Conservation (phyloP, 2,888 invertebrate genomes). For the Athalia rosae region DNA sequence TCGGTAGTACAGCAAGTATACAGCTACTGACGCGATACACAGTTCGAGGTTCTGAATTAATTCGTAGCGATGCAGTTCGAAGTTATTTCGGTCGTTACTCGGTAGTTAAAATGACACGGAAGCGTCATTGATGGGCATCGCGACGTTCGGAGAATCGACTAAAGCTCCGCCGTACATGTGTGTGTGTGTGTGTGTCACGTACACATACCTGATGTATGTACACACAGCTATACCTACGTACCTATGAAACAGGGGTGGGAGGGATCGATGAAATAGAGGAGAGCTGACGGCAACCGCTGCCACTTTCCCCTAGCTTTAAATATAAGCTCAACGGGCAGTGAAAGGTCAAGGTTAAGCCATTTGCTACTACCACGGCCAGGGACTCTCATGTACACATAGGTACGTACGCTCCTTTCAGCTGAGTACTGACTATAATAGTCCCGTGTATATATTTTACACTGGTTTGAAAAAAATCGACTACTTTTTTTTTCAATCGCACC, state of each 20-base stretch:
- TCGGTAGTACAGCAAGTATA: too few relatives aligned
- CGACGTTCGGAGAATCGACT: too few relatives aligned
- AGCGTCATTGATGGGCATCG: background rate
- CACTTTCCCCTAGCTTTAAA: slow-evolving; percentile 36
- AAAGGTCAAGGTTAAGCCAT: slow-evolving; percentile 44
- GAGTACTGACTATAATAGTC: background rate
- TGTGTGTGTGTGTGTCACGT: too few relatives aligned
- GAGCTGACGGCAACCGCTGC: slow-evolving; percentile 23
- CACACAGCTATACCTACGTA: too few relatives aligned
- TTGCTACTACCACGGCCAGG: slow-evolving; percentile 39
- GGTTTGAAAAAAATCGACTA: too few relatives aligned
- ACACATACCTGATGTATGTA: too few relatives aligned
- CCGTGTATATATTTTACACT: background rate
- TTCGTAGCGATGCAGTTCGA: too few relatives aligned
- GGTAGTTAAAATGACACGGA: background rate
- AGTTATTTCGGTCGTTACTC: background rate
- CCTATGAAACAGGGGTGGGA: background rate
- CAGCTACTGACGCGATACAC: too few relatives aligned
- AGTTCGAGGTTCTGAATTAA: too few relatives aligned
- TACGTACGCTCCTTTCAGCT: background rate
- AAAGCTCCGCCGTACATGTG: too few relatives aligned
- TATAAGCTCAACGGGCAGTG: slow-evolving; percentile 35
- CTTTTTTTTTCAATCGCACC: too few relatives aligned
- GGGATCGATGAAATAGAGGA: slow-evolving; percentile 23
- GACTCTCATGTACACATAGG: background rate